Base-by-base conservation (phyloP, 2,888 invertebrate species). In the Lepidochitona cinerea region DNA sequence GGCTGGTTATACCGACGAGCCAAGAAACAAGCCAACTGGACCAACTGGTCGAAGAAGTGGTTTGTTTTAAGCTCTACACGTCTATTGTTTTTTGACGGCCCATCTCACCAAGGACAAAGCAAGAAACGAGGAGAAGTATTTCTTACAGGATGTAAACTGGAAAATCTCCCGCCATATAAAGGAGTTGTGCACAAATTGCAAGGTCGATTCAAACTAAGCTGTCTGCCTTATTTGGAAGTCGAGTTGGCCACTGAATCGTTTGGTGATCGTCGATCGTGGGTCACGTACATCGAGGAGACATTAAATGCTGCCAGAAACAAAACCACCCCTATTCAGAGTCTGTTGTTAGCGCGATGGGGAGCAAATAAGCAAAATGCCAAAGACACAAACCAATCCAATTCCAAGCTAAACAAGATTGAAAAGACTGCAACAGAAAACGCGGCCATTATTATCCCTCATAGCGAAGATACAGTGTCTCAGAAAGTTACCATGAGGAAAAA, bases 1-100 rank as follows among this genome's bases (percentile, higher is more conserved):
- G 79, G 77, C 5, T 79, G 77, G 76, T 37, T 79, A 29, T 72
- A 76, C 52, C 74, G 76, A 49, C 72, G 81, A 12, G 76, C 74
- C 5, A 68, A 68, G 37, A 77, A 79, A 29, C 74, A 75, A 37
- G 74, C 77, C 14, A 81, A 81, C 66, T 81, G 81, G 81, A 75
- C 81, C 1, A 74, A 72, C 26, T 79, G 79, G 79, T 32, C 68
- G n/a, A 75, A 75, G 36, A 71, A 77, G 36, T 79, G 78, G 75
- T 76, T 77, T 64, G 72, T 76, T 6, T 67, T 81, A 54, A 69
- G 68, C 0, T 78, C 81, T 14, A 71, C 70, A 0, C 65, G 75
- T 18, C 53, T 78, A 12, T 14, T 32, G 18, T 78, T 73, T 66
- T 80, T 71, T 64, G 70, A 73, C 26, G 75, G 65, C 18, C 70